Evolutionary conservation across 2,888 invertebrate species (phyloP), one percentile per base, ranked within the genome.

Genomic region (Macrophya alboannulata): DNA sequence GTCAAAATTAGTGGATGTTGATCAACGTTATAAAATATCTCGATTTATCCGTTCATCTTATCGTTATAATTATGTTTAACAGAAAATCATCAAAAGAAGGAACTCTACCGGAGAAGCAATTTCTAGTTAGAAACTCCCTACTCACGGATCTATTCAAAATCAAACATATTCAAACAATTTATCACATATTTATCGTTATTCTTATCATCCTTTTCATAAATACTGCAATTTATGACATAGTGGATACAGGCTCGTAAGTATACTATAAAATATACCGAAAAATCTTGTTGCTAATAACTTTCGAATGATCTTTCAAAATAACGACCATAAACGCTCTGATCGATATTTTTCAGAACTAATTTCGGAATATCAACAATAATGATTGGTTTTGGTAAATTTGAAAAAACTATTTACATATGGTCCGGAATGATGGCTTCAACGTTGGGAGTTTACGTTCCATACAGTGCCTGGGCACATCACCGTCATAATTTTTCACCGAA

Each of bases 181-280:
- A 98, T 92, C 97, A 98, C 92, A 96, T 98, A 88, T 98, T 98
- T 93, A 95, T 97, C 76, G 97, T 97, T 25, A 96, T 97, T 88
- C 94, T 98, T 55, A 94, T 97, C 84, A 94, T 97, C 55, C 94
- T 98, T 87, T 95, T 97, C 82, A 94, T 97, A 85, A 96, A 98
- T 90, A 97, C 97, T 8, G 94, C 96, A 31, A 94, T 96, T 15
- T 95, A 96, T 90, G 98, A 98, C 91, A 95, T 97, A 89, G 94
- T 97, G 85, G 96, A 96, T 87, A 95, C 95, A 87, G 97, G 97
- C 93, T 95, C 95, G 98, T 97, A 95, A 96, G 96, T 95, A 88
- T 17, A n/a, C 17, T 37, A 83, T 43, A n/a, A 62, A 43, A 43
- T 21, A 74, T 12, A 15, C 9, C 10, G 3, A 40, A 10, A 21